Evolutionary conservation across 1,140 invertebrate genomes (phyloP).

Genomic region (Anastrepha obliqua): DNA sequence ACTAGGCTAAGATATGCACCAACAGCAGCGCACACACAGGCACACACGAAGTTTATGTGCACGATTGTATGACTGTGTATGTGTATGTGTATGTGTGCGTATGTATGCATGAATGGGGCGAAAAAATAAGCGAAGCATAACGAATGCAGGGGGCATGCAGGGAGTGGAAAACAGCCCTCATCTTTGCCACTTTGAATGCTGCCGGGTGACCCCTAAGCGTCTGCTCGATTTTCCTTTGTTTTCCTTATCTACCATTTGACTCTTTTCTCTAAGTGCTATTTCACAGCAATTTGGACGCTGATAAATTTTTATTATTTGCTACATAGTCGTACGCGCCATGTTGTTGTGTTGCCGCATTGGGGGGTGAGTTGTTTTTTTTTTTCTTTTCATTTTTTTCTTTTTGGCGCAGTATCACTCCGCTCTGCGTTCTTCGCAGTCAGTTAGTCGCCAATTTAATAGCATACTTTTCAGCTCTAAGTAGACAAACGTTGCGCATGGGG

Average conservation of each 20-base stretch:
- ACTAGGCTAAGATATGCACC: background rate
- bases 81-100: background rate
- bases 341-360: background rate
- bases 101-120: background rate
- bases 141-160: background rate
- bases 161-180: background rate
- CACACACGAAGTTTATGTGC: background rate
- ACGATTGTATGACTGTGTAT: background rate
- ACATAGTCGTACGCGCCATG: background rate
- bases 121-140: background rate
- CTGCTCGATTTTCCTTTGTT: background rate
- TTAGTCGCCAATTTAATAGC: slow-evolving; percentile 71
- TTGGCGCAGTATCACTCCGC: slow-evolving; percentile 52
- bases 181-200: background rate
- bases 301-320: slow-evolving; percentile 52
- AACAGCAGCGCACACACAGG: background rate
- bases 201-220: background rate
- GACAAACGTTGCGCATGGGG: slow-evolving; percentile 53
- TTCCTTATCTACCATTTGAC: slow-evolving; percentile 11
- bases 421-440: slow-evolving; percentile 60
- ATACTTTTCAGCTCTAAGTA: slow-evolving; percentile 71
- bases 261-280: slow-evolving; percentile 33
- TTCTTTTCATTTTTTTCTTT: slow-evolving; percentile 61
- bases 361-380: slow-evolving; percentile 36
- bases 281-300: slow-evolving; percentile 40